Evolutionary conservation across 2,888 invertebrate genomes (phyloP).

Genomic region (Caenorhabditis imperialis): DNA sequence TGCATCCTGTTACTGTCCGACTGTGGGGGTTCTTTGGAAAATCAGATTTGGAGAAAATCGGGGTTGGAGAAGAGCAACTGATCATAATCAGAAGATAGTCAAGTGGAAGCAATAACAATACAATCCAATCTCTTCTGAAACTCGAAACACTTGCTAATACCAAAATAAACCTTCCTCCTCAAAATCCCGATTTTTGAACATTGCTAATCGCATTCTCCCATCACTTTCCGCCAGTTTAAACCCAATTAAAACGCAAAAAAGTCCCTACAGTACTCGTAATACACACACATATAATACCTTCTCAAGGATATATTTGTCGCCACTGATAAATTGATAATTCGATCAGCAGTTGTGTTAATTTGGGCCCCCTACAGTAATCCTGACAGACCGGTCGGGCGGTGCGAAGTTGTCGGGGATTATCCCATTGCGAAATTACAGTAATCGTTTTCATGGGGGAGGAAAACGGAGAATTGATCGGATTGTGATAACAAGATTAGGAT

Average conservation of each 20-base stretch:
- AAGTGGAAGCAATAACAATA: no score
- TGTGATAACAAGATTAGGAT: conserved; percentile 27
- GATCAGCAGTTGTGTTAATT: conserved; percentile 8
- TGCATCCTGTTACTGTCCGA: no score
- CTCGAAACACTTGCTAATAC: no score
- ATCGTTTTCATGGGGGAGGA: no score
- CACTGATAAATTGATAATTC: conserved; percentile 42
- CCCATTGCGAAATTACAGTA: conserved; percentile 26
- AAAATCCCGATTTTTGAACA: no score
- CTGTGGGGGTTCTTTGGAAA: no score
- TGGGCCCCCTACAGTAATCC: conserved; percentile 24
- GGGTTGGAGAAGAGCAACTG: no score
- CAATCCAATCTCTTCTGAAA: no score
- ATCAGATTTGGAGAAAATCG: no score
- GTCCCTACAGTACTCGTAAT: conserved; percentile 21
- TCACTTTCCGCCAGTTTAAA: neutral
- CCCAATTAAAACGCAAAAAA: no score
- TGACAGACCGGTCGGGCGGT: conserved; percentile 37
- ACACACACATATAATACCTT: conserved; percentile 20
- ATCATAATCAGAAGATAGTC: no score
- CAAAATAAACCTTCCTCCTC: no score
- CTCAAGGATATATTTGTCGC: conserved; percentile 24
- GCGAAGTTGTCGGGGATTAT: conserved; percentile 48
- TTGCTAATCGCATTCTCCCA: neutral
- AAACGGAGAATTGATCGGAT: conserved; percentile 1